Conservation (phyloP, 2,888 invertebrate genomes). For the Drosophila neotestacea region DNA sequence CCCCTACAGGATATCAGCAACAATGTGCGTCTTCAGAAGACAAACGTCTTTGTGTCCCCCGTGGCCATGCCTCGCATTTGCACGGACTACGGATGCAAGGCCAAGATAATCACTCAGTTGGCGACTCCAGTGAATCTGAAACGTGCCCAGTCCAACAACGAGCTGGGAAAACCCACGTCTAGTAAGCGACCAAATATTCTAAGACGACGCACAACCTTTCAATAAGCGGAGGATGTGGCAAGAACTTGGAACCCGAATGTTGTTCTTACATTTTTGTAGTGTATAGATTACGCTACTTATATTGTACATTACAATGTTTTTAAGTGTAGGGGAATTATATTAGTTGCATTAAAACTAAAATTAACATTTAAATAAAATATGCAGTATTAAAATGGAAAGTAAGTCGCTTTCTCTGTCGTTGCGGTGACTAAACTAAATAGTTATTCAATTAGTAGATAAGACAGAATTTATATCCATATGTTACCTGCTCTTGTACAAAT, state of each 20-base stretch:
- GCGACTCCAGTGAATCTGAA: constrained; percentile 37
- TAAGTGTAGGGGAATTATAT: constrained; percentile 6
- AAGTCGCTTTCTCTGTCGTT: too few relatives aligned
- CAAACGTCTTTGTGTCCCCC: constrained; percentile 25
- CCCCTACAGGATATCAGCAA: constrained; percentile 26
- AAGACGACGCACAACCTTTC: constrained; percentile 39
- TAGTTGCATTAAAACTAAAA: neutral
- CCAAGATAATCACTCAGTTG: constrained; percentile 8
- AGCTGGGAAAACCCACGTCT: constrained; percentile 14
- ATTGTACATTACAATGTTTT: neutral
- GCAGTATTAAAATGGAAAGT: too few relatives aligned
- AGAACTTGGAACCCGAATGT: neutral
- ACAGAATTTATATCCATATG: neutral
- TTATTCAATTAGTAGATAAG: neutral
- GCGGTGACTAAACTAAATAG: too few relatives aligned
- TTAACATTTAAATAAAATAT: neutral
- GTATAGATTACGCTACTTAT: constrained; percentile 22
- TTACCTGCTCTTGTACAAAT: neutral
- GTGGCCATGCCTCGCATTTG: constrained; percentile 34
- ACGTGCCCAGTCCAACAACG: constrained; percentile 43
- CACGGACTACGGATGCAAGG: constrained; percentile 22
- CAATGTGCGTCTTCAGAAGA: neutral
- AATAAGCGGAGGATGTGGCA: constrained; percentile 13
- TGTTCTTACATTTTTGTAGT: neutral
- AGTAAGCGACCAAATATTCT: constrained; percentile 61